Evolutionary conservation across 2,113 vertebrate genomes (phyloP).

Genomic region (Caloenas nicobarica): DNA sequence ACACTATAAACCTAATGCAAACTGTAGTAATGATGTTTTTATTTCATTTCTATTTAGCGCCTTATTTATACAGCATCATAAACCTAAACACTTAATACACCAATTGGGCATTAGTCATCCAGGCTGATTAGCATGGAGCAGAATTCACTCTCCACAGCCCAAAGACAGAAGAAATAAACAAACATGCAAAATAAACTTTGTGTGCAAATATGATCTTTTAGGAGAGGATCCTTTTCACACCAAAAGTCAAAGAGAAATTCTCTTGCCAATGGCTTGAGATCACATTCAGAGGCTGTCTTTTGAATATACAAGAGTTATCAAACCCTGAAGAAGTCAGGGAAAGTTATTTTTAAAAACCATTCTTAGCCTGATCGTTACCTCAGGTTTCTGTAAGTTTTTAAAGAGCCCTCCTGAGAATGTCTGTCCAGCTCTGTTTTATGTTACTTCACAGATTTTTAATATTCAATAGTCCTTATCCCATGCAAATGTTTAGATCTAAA

Average conservation of each 20-base stretch:
- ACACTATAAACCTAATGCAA: slow-evolving; percentile 39
- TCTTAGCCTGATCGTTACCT: neutral
- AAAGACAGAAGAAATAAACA: slow-evolving; percentile 16
- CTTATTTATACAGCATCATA: slow-evolving; percentile 22
- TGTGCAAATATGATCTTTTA: neutral
- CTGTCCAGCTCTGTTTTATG: slow-evolving; percentile 56
- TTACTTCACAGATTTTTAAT: slow-evolving; percentile 71
- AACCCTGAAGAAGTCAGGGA: neutral
- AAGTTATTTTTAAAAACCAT: slow-evolving; percentile 45
- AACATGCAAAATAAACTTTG: slow-evolving; percentile 13
- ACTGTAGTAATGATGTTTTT: slow-evolving; percentile 40
- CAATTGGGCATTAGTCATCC: slow-evolving; percentile 8
- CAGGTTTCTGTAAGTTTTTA: slow-evolving; percentile 50
- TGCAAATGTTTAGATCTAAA: slow-evolving; percentile 57
- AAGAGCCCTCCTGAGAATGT: slow-evolving; percentile 29
- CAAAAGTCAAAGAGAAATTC: neutral
- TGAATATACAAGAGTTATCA: neutral
- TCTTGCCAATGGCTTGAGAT: neutral
- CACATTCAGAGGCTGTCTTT: neutral
- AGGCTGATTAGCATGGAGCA: slow-evolving; percentile 17
- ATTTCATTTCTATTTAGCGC: slow-evolving; percentile 27
- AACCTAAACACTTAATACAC: slow-evolving; percentile 7
- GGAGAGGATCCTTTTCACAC: neutral
- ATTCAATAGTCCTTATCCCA: slow-evolving; percentile 51
- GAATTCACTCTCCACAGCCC: neutral